Base-by-base conservation (phyloP, 2,888 invertebrate genomes). In the Euphydryas editha region DNA sequence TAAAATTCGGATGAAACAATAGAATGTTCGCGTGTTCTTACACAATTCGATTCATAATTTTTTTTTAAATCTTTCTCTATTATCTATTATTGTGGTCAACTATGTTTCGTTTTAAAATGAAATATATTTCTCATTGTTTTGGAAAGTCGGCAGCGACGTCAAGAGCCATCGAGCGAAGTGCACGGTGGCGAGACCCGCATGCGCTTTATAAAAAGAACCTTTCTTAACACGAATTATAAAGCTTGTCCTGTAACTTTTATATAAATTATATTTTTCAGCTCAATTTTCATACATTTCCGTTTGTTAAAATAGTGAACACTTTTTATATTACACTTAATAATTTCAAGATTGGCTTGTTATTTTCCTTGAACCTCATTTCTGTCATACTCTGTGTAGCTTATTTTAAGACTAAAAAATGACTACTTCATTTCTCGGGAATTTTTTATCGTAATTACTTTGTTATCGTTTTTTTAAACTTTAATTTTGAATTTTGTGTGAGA, bases 131-230 rank as follows among this genome's bases (percentile, higher is more conserved):
- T 84, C 82, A 85, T 84, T 81, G 74, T 79, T 76, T 75, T 86
- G 84, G 85, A 87, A 87, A 79, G 81, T 81, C 79, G 80, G 77
- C 81, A 78, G 72, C 79, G 76, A 68, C 80, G 82, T 89, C 80
- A 81, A 91, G 90, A 76, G 86, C 81, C 87, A 88, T 92, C 81
- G 76, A 90, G 89, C 78, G 79, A 78, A 88, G 90, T 78, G 87
- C 81, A 74, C 73, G 78, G 77, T 73, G 73, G 81, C 80, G 73
- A 74, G 81, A 76, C 73, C 81, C 83, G 83, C 84, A 82, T 86
- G 83, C 82, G 83, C 84, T 78, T 84, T 87, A 86, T 87, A 88
- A 84, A 82, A 84, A 81, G 84, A 82, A 63, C 79, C 81, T 81
- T 80, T 76, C 82, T 81, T 82, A 74, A 79, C 80, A 54, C 30